phyloP scores from a whole-genome alignment of 2,797 vertebrate genomes.

The Peromyscus attwateri region DNA sequence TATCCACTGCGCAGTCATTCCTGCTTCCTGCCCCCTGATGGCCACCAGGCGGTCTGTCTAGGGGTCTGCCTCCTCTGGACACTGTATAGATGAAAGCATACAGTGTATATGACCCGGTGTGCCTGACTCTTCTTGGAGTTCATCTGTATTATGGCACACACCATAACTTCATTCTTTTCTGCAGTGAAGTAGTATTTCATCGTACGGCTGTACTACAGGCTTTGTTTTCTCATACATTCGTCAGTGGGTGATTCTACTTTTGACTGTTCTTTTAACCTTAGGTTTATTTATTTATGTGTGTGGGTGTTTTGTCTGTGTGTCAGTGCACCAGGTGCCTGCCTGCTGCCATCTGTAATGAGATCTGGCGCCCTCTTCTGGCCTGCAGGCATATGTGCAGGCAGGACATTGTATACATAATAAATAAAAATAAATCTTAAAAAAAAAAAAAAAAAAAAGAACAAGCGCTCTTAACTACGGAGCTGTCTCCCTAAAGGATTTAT shows the following conservation, averaged over 20 bases:
- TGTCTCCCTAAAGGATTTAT: not conserved
- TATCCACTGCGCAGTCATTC: not conserved
- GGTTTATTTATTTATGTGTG: not conserved
- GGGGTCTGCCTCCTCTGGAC: not conserved
- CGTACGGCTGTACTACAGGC: not conserved
- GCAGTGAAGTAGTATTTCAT: not conserved
- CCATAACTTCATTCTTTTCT: not conserved
- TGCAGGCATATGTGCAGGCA: too few relatives aligned
- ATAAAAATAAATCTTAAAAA: too few relatives aligned
- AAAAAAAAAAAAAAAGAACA: too few relatives aligned
- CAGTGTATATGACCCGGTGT: not conserved
- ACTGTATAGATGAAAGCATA: not conserved
- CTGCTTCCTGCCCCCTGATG: not conserved
- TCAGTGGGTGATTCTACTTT: not conserved
- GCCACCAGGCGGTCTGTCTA: not conserved
- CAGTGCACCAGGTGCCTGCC: not conserved
- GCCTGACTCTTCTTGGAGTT: not conserved
- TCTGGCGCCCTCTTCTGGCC: too few relatives aligned
- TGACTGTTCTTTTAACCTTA: not conserved
- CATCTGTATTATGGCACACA: not conserved
- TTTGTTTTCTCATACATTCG: not conserved
- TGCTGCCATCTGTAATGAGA: not conserved
- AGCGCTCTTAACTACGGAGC: not conserved
- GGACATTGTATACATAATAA: too few relatives aligned
- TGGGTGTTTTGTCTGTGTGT: not conserved